A percentile compares a stretch with the other conserved stretches of the same genome.
Conservation (phyloP, 2,113 vertebrate species). For the Copsychus sechellarum region DNA sequence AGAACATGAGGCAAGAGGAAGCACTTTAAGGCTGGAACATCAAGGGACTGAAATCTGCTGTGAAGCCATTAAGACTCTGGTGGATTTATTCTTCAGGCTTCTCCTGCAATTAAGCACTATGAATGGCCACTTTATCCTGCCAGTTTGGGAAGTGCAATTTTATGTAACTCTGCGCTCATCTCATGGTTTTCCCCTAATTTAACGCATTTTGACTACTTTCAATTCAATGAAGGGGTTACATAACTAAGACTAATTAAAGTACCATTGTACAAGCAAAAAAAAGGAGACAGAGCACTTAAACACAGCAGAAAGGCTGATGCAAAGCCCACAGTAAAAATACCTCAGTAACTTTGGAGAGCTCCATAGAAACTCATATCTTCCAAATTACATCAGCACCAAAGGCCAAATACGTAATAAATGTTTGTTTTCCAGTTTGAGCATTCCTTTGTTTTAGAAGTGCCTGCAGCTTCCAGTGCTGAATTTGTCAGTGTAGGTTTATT, state of each 20-base stretch:
- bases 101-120: neutral
- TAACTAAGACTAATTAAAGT: constrained; percentile 23
- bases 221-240: constrained; percentile 5
- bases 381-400: neutral
- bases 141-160: neutral
- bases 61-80: neutral
- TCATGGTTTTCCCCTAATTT: neutral
- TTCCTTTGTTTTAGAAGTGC: neutral
- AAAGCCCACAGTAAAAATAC: neutral
- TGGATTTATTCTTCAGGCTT: neutral
- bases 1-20: neutral
- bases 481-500: neutral
- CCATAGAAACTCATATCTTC: neutral
- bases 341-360: neutral
- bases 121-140: neutral
- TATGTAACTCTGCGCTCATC: neutral
- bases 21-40: neutral
- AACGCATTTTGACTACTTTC: neutral
- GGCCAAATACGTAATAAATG: neutral
- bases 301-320: neutral
- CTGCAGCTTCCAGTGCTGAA: neutral
- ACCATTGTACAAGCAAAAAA: neutral
- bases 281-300: neutral
- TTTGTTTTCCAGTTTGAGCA: neutral
- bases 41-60: neutral